A percentile compares a stretch with the other conserved stretches of the same genome.
Conservation (phyloP, 2,113 vertebrate genomes). For the Psephotus haematonotus region DNA sequence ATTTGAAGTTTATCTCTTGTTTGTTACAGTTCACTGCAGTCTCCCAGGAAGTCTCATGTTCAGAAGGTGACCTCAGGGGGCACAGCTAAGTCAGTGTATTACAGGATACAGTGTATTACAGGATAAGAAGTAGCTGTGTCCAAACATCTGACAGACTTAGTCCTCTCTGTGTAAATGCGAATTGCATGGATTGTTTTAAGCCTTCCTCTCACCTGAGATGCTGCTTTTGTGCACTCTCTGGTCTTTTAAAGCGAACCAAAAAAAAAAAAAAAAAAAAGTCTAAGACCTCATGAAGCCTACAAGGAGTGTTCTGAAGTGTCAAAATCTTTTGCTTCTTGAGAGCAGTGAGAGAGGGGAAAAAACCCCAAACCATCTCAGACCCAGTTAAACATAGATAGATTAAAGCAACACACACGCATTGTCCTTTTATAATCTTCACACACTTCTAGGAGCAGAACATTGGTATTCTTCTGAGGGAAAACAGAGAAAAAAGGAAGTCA, state of each 20-base stretch:
- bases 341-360: not conserved
- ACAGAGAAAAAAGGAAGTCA: not conserved
- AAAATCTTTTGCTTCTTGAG: not conserved
- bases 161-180: not conserved
- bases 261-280: not conserved
- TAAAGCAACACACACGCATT: not conserved
- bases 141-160: not conserved
- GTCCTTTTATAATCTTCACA: not conserved
- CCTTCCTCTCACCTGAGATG: not conserved
- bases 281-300: not conserved
- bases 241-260: not conserved
- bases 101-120: not conserved
- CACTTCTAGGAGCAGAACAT: not conserved
- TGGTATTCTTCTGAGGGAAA: not conserved
- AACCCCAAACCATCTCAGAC: not conserved
- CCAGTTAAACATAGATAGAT: not conserved
- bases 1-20: not conserved
- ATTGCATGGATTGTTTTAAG: not conserved
- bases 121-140: not conserved
- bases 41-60: not conserved
- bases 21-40: not conserved
- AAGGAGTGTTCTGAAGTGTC: not conserved
- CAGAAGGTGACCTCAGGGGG: not conserved
- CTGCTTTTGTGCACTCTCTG: not conserved
- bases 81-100: not conserved